Evolutionary conservation across 1,140 invertebrate species (phyloP).

Genomic region (Belonocnema kinseyi): DNA sequence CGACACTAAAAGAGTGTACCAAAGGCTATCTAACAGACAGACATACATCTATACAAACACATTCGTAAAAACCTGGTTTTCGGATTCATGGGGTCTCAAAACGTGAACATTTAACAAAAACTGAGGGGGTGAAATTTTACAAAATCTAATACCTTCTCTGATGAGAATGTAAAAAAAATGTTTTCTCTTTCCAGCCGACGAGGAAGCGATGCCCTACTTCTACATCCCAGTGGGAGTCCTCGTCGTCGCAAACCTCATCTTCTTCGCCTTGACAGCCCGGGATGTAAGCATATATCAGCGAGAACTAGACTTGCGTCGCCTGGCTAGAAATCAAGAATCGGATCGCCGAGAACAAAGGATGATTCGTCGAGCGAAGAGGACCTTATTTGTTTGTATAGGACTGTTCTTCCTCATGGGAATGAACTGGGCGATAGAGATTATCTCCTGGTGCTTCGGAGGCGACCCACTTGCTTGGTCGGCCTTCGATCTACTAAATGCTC

Average conservation of each 20-base stretch:
- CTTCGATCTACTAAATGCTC: conserved; percentile 75
- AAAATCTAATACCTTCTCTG: too few species aligned
- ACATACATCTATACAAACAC: too few species aligned
- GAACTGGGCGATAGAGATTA: conserved; percentile 77
- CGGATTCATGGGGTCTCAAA: too few species aligned
- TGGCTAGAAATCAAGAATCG: conserved; percentile 65
- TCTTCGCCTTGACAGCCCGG: conserved; percentile 76
- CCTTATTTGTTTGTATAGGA: conserved; percentile 71
- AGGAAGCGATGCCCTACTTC: conserved; percentile 79
- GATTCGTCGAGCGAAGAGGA: conserved; percentile 62
- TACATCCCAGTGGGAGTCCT: conserved; percentile 79
- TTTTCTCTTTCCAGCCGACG: conserved; percentile 71
- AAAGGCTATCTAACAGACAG: too few species aligned
- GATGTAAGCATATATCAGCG: conserved; percentile 65
- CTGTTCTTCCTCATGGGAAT: conserved; percentile 78
- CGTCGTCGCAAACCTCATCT: conserved; percentile 74
- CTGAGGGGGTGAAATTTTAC: too few species aligned
- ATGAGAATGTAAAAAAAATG: too few species aligned
- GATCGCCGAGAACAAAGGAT: conserved; percentile 63
- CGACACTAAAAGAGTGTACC: too few species aligned
- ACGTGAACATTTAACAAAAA: too few species aligned
- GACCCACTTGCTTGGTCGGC: conserved; percentile 73
- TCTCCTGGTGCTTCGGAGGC: conserved; percentile 73
- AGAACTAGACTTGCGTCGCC: conserved; percentile 62
- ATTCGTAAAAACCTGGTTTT: too few species aligned